Evolutionary conservation across 2,888 invertebrate genomes (phyloP).

Genomic region (Athalia rosae): DNA sequence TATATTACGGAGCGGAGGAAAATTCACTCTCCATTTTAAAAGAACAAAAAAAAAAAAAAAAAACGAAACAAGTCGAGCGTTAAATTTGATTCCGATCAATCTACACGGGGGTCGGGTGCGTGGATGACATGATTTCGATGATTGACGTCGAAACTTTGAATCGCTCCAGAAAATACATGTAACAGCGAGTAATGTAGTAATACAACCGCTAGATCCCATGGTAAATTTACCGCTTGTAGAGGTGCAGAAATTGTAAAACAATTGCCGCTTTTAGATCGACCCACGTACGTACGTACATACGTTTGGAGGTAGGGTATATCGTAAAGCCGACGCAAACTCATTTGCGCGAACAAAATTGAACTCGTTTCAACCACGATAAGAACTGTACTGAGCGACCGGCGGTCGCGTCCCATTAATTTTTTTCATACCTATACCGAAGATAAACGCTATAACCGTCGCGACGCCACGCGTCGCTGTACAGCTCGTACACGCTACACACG

Average conservation of each 20-base stretch:
- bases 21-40: no score
- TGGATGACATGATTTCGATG: constrained; percentile 1
- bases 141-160: constrained; percentile 36
- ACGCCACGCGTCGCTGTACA: background rate
- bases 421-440: background rate
- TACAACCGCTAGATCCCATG: no score
- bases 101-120: background rate
- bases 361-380: constrained; percentile 20
- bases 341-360: constrained; percentile 13
- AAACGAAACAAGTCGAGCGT: no score
- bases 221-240: no score
- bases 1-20: no score
- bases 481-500: no score
- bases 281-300: constrained; percentile 4
- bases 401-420: constrained; percentile 2
- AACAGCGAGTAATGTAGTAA: no score
- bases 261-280: background rate
- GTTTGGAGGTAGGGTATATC: background rate
- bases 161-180: background rate
- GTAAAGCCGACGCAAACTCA: background rate
- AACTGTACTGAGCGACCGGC: background rate
- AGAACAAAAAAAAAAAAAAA: no score
- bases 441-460: background rate
- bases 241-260: no score
- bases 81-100: no score